A percentile compares a stretch with the other conserved stretches of the same genome.
Conservation (phyloP, 2,888 invertebrate species). For the Agrotis segetum region DNA sequence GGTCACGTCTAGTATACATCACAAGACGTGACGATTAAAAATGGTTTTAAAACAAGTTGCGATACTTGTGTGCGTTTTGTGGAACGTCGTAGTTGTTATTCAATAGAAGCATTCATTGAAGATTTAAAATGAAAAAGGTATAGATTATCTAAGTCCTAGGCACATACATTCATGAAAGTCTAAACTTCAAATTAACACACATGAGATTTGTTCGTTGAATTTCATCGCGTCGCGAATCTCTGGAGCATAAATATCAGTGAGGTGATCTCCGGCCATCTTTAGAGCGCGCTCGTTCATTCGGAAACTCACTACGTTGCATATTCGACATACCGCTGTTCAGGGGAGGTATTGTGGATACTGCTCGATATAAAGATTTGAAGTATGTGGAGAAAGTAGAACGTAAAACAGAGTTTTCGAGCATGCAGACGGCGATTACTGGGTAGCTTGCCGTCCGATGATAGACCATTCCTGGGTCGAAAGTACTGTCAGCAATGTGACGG, state of each 20-base stretch:
- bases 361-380: constrained; percentile 15
- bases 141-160: too few species aligned
- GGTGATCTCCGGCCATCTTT: constrained; percentile 73
- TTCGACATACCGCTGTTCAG: constrained; percentile 59
- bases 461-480: too few species aligned
- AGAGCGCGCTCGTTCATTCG: constrained; percentile 67
- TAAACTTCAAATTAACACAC: constrained; percentile 41
- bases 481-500: too few species aligned
- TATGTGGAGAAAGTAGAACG: neutral
- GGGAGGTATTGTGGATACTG: constrained; percentile 40
- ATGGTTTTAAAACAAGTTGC: too few species aligned
- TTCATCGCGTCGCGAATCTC: constrained; percentile 50
- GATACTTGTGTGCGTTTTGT: too few species aligned
- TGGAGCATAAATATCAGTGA: constrained; percentile 75
- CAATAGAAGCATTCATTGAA: neutral
- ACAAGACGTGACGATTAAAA: too few species aligned
- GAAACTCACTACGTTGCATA: constrained; percentile 75
- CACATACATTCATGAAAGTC: neutral
- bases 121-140: neutral
- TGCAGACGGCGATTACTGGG: too few species aligned
- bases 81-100: too few species aligned
- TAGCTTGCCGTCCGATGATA: neutral
- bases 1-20: too few species aligned
- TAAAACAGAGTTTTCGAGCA: too few species aligned
- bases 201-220: constrained; percentile 34